Conservation (phyloP, 2,797 vertebrate genomes). For the Fundulus diaphanus region DNA sequence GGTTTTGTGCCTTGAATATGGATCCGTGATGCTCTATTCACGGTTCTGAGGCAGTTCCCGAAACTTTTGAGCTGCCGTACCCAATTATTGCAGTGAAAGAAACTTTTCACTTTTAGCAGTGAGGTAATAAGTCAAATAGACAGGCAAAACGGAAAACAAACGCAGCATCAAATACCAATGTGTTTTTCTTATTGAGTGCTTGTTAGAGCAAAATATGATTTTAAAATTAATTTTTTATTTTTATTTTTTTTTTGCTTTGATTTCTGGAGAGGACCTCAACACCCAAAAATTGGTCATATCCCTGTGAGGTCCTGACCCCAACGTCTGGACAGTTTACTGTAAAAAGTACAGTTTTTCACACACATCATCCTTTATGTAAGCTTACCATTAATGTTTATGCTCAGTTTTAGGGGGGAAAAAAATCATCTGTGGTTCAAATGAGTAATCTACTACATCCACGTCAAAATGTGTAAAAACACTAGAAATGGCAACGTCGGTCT, state of each 20-base stretch:
- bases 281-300: not conserved
- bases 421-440: not conserved
- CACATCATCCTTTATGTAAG: not conserved
- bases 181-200: not conserved
- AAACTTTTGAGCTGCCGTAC: not conserved
- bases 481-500: not conserved
- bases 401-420: not conserved
- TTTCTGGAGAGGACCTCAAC: not conserved
- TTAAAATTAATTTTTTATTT: not conserved
- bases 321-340: not conserved
- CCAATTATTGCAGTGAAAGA: not conserved
- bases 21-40: not conserved
- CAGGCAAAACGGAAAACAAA: not conserved
- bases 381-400: not conserved
- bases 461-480: conserved; percentile 13
- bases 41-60: too few species aligned
- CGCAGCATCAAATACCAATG: not conserved
- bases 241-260: not conserved
- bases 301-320: not conserved
- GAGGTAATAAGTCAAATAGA: not conserved
- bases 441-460: not conserved
- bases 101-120: not conserved
- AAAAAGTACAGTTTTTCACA: not conserved
- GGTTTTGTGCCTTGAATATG: not conserved
- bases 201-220: not conserved